A percentile compares a stretch with the other conserved stretches of the same genome.
These are phyloP conservation scores for Emydocephalus ijimae DNA, from an alignment of 2,113 vertebrate species.

Conservation along the genomic window DNA sequence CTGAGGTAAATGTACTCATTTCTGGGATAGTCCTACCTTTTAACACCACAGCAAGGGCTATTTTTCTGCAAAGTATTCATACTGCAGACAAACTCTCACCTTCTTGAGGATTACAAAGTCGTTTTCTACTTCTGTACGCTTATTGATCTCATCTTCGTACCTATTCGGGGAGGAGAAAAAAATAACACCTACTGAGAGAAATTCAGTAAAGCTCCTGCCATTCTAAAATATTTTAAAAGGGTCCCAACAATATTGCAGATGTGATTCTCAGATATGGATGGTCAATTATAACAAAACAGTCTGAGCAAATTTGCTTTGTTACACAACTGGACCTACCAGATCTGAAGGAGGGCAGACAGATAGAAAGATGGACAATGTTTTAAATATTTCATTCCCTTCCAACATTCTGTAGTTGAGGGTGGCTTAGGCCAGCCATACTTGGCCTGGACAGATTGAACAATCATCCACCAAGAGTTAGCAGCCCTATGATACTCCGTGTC, in stretches of 20 bases:
- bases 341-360: no score
- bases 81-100: neutral
- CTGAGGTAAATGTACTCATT: neutral
- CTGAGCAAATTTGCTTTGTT: no score
- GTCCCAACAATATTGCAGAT: no score
- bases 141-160: neutral
- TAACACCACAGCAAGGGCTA: neutral
- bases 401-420: no score
- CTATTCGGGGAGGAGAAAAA: neutral
- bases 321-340: no score
- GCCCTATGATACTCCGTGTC: neutral
- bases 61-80: neutral
- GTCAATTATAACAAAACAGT: neutral
- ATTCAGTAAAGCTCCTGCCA: neutral
- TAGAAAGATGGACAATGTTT: no score
- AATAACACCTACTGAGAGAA: neutral
- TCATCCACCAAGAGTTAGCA: neutral
- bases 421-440: no score
- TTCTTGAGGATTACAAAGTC: neutral
- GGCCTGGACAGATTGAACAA: neutral
- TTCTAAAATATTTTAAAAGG: conserved; percentile 9
- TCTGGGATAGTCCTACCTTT: neutral
- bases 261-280: neutral
- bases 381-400: no score
- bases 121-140: neutral